Percentiles rank a stretch among this genome's conserved stretches.
Evolutionary conservation across 2,888 invertebrate species (phyloP).

Genomic region (Monochamus alternatus): DNA sequence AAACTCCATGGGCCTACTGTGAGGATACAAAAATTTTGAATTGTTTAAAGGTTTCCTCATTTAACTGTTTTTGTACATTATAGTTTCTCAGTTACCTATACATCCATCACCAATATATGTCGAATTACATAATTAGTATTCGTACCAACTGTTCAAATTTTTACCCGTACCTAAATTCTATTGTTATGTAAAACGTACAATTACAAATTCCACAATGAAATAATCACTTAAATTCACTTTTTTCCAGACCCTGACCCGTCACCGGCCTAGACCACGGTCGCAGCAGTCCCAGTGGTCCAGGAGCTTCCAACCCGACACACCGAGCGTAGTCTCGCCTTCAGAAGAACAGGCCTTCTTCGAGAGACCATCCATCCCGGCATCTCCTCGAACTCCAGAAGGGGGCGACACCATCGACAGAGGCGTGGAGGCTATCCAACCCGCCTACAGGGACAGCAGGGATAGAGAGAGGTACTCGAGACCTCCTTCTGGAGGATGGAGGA

Average conservation of each 20-base stretch:
- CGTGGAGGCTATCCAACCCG: conserved; percentile 47
- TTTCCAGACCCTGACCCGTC: conserved; percentile 75
- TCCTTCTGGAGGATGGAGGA: conserved; percentile 68
- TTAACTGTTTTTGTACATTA: too few relatives aligned
- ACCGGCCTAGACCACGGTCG: conserved; percentile 76
- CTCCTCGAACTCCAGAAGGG: conserved; percentile 66
- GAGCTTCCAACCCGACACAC: conserved; percentile 77
- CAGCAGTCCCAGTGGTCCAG: conserved; percentile 80
- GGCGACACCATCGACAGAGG: conserved; percentile 60
- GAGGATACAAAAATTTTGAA: too few relatives aligned
- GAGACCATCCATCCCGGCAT: conserved; percentile 71
- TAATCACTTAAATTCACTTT: too few relatives aligned
- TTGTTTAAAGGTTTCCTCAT: too few relatives aligned
- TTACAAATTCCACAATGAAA: not conserved
- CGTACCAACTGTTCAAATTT: too few relatives aligned
- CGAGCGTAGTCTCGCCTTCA: conserved; percentile 45
- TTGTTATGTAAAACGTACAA: too few relatives aligned
- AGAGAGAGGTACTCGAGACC: conserved; percentile 31
- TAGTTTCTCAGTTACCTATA: too few relatives aligned
- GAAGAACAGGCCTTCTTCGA: conserved; percentile 77
- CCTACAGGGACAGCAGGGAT: conserved; percentile 47
- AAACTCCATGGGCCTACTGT: too few relatives aligned
- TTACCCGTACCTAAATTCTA: too few relatives aligned
- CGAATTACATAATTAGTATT: too few relatives aligned
- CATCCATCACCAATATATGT: too few relatives aligned